Percentiles rank a stretch among this genome's conserved stretches.
phyloP scores from a whole-genome alignment of 2,113 vertebrate genomes.

The Callithrix jacchus region DNA sequence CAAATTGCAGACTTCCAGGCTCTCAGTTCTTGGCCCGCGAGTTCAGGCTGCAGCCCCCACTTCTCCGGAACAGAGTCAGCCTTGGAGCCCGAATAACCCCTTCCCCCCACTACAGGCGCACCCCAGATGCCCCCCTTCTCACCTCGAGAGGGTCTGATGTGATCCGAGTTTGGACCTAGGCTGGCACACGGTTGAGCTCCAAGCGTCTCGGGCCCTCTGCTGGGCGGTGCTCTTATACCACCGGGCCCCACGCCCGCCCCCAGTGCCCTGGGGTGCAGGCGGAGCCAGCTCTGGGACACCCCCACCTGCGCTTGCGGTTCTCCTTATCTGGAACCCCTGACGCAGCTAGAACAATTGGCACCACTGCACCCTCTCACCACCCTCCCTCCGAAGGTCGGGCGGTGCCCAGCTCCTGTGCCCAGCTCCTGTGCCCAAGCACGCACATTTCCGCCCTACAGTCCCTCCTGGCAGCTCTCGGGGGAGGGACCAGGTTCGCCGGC shows the following conservation, averaged over 20 bases:
- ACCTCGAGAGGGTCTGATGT: neutral
- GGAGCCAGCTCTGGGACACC: conserved; percentile 31
- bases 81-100: neutral
- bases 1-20: neutral
- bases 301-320: neutral
- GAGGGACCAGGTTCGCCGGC: neutral
- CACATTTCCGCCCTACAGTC: neutral
- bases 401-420: neutral
- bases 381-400: neutral
- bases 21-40: neutral
- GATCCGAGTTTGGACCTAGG: neutral
- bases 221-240: conserved; percentile 40
- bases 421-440: neutral
- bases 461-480: neutral
- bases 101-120: no score
- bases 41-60: no score
- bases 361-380: neutral
- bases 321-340: conserved; percentile 19
- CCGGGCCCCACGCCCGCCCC: neutral
- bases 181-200: neutral
- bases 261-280: conserved; percentile 19
- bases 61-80: neutral
- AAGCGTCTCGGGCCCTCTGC: neutral
- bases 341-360: neutral
- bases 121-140: neutral